Percentiles rank a stretch among this genome's conserved stretches.
These are phyloP conservation scores for Drosophila cognata DNA, from an alignment of 2,888 invertebrate genomes.

Conservation along the genomic window DNA sequence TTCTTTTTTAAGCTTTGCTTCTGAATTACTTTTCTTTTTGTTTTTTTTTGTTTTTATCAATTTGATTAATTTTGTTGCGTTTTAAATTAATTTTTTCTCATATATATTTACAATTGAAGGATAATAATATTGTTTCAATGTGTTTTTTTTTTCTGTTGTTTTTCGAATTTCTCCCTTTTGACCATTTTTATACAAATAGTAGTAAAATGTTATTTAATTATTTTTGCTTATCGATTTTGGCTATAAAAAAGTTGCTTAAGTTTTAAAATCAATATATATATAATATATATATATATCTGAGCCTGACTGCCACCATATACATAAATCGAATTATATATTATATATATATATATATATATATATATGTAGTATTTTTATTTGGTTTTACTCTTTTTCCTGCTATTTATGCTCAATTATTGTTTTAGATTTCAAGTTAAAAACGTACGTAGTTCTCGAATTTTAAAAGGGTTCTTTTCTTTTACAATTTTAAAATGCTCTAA, in stretches of 20 bases:
- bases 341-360: constrained; percentile 52
- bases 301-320: constrained; percentile 41
- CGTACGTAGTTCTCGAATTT: constrained; percentile 46
- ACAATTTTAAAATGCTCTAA: constrained; percentile 47
- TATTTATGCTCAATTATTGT: constrained; percentile 74
- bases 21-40: constrained; percentile 48
- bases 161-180: constrained; percentile 38
- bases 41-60: constrained; percentile 11
- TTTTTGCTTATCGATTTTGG: constrained; percentile 29
- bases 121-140: constrained; percentile 26
- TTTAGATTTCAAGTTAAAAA: constrained; percentile 69
- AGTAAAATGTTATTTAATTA: constrained; percentile 42
- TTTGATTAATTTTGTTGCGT: constrained; percentile 46
- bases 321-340: constrained; percentile 41
- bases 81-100: constrained; percentile 26
- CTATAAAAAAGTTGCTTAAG: constrained; percentile 70
- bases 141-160: constrained; percentile 23
- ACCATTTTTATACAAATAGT: constrained; percentile 51
- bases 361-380: constrained; percentile 44
- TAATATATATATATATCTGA: constrained; percentile 48
- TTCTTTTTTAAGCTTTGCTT: constrained; percentile 78
- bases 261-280: constrained; percentile 70
- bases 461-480: constrained; percentile 30
- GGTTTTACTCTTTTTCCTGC: constrained; percentile 44
- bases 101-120: constrained; percentile 54